Evolutionary conservation across 2,888 invertebrate species (phyloP), one percentile per base, ranked within the genome.

Genomic region (Agrotis ipsilon): DNA sequence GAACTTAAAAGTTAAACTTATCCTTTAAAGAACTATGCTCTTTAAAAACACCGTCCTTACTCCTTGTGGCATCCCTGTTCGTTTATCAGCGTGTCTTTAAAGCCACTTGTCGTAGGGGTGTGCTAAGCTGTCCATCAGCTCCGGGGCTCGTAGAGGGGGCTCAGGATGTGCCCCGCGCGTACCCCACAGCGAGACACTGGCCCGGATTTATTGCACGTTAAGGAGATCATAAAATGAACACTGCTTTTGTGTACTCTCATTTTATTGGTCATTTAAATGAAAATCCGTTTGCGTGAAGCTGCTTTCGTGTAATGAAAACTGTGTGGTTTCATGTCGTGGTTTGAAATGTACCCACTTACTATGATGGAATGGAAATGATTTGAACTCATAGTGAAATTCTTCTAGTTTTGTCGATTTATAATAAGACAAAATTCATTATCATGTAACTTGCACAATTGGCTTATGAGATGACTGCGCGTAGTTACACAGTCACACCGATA

Each of bases 141-240:
- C 27, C 27, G 21, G 52, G 21, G 32, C 21, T 39, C 39, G 39
- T 39, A 39, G 39, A 39, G 39, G 39, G 16, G 1, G 55, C n/a
- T 55, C 21, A 11, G 55, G 55, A 45, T 43, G 72, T 43, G 43
- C 65, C 21, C 55, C 39, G 32, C 11, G 66, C 24, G 4, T 32
- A 46, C 69, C 61, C 59, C 55, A 49, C 67, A 59, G 63, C 58
- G 46, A 51, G 68, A 45, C 65, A 61, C 58, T 49, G 61, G 59
- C 73, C 49, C 70, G 72, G 80, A 78, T 83, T 83, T 75, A 82
- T 71, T 39, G 67, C 75, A 24, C 85, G 70, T 75, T 84, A 83
- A 78, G 81, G 68, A 70, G 72, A 76, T 81, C 78, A 71, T 83
- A 83, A 84, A 74, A 66, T 84, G 68, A 65, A 58, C 57, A 70